Percentiles rank a stretch among this genome's conserved stretches.
phyloP scores from a whole-genome alignment of 2,113 vertebrate species.

The Rhipidura dahli region DNA sequence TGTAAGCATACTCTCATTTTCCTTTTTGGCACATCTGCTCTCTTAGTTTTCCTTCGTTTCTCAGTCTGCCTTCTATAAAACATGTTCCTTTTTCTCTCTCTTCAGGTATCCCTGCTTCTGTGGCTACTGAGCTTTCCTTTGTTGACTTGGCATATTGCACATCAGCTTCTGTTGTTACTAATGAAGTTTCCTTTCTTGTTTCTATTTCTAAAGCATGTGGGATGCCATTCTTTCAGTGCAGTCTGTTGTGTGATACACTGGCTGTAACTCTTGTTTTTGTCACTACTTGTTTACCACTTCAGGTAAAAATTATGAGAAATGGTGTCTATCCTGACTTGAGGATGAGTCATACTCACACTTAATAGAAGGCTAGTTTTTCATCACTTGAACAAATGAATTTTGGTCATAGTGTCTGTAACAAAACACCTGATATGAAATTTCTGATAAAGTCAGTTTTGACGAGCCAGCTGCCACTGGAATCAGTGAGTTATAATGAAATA shows the following conservation, averaged over 20 bases:
- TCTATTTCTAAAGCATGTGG: neutral
- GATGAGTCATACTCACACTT: neutral
- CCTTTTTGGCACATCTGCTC: neutral
- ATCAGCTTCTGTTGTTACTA: neutral
- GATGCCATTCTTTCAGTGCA: neutral
- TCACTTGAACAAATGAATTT: constrained; percentile 5
- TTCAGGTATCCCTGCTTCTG: neutral
- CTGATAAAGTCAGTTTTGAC: neutral
- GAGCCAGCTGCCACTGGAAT: neutral
- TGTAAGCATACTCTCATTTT: neutral
- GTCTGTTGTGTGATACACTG: neutral
- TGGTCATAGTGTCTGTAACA: neutral
- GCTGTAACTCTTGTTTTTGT: neutral
- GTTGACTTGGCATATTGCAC: neutral
- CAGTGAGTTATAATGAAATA: neutral
- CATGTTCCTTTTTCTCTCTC: neutral
- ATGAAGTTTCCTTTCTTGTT: neutral
- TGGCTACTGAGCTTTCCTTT: neutral
- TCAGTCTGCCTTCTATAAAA: neutral
- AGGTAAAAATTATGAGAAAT: neutral
- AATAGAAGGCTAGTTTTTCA: neutral
- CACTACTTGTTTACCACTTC: neutral
- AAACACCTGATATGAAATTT: neutral
- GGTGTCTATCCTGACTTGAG: neutral
- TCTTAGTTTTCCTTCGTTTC: neutral